phyloP scores from a whole-genome alignment of 1,140 invertebrate genomes.

The Heliconius hewitsoni region DNA sequence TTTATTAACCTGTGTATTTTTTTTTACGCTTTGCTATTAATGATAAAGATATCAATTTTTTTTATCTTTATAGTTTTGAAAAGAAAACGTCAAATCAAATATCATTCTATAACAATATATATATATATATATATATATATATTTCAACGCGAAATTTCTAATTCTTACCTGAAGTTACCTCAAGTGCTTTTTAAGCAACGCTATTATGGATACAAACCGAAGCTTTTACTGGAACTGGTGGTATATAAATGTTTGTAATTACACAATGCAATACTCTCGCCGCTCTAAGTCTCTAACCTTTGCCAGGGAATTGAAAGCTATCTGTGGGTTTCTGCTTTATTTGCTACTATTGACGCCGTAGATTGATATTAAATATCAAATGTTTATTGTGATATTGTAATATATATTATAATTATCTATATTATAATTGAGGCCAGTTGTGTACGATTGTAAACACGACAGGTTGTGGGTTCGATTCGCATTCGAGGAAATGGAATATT shows the following conservation, averaged over 20 bases:
- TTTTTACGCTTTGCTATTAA: no score
- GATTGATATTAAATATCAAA: conserved; percentile 1
- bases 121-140: no score
- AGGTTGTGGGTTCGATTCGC: no score
- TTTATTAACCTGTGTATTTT: neutral
- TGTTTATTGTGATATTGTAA: no score
- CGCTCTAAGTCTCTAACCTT: conserved; percentile 39
- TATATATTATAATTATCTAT: neutral
- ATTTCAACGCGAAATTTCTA: no score
- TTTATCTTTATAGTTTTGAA: no score
- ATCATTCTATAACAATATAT: no score
- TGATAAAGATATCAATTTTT: no score
- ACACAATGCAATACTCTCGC: conserved; percentile 37
- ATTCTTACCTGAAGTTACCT: neutral
- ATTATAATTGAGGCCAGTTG: no score
- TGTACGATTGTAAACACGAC: no score
- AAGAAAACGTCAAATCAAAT: no score
- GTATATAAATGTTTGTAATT: conserved; percentile 27
- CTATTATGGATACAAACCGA: neutral
- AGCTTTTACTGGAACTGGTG: neutral
- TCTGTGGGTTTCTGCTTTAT: conserved; percentile 35
- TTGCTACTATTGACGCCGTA: conserved; percentile 33
- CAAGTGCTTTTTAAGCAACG: neutral
- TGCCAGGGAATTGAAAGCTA: conserved; percentile 39
- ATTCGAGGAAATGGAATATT: no score